These are phyloP conservation scores for Camponotus fellah DNA, from an alignment of 2,888 invertebrate species.

Conservation along the genomic window DNA sequence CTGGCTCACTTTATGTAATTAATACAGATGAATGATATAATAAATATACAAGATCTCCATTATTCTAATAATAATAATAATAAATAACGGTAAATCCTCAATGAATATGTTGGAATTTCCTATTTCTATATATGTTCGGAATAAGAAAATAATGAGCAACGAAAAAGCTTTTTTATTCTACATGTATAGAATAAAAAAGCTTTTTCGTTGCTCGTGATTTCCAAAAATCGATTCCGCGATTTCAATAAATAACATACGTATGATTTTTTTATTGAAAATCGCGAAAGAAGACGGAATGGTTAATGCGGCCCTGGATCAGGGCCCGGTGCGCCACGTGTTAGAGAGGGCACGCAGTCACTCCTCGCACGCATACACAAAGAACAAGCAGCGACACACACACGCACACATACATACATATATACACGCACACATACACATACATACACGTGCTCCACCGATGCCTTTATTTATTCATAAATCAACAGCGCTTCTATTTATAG, in stretches of 20 bases:
- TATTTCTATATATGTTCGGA: too few relatives aligned
- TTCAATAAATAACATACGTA: not conserved
- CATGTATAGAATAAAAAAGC: not conserved
- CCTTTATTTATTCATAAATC: conserved; percentile 85
- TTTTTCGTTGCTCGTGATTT: not conserved
- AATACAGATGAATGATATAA: not conserved
- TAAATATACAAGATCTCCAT: not conserved
- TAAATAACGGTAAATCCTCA: not conserved
- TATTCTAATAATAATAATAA: not conserved
- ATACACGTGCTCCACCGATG: conserved; percentile 64
- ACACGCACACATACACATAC: conserved; percentile 16
- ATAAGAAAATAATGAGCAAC: too few relatives aligned
- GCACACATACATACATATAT: conserved; percentile 4
- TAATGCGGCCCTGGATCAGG: conserved; percentile 18
- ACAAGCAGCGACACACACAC: conserved; percentile 35
- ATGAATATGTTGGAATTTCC: not conserved
- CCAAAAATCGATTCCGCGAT: not conserved
- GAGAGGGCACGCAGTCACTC: not conserved
- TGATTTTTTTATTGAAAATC: not conserved
- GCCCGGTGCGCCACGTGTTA: not conserved
- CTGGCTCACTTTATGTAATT: not conserved
- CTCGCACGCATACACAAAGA: conserved; percentile 10
- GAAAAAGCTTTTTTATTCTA: too few relatives aligned
- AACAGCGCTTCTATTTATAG: conserved; percentile 83
- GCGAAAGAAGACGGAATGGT: not conserved